Evolutionary conservation across 2,113 vertebrate genomes (phyloP), one percentile per base, ranked within the genome.

Genomic region (Sebastes schlegelii): DNA sequence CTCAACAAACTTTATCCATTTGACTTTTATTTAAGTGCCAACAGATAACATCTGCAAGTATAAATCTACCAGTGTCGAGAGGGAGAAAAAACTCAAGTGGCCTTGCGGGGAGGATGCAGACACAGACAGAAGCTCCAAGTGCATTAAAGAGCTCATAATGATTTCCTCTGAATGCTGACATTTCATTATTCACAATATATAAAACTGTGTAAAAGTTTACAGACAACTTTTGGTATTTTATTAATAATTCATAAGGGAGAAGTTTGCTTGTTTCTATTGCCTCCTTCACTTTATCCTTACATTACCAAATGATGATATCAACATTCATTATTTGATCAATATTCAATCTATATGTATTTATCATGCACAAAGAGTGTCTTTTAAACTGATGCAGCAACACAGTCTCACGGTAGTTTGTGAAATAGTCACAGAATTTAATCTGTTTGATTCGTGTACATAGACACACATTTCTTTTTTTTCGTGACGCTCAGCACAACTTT

Each of bases 21-120:
- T 80, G 80, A 86, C 82, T 88, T 79, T 79, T 86, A 79, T 89
- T 86, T 79, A 69, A 77, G 77, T 64, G 65, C 79, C 82, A 76
- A 84, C 21, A 76, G 81, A 92, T 86, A 66, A 57, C 74, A 90
- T 90, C 86, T 88, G 85, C 83, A 85, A 80, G 78, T 87, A 78
- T 87, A 87, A 90, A 82, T 72, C 74, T 62, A 71, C 3, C 74
- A 43, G 66, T 49, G 34, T 34, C 34, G 67, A 51, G 16, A 54
- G 23, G 66, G 16, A 1, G 26, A 9, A 10, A 40, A 58, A 64
- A 66, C 17, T 14, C 2, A 2, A 76, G 76, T 4, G n/a, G 77
- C 62, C 48, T 80, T 60, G 45, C 12, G 8, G 40, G 52, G 23
- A 62, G 68, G 64, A 78, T n/a, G 79, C 54, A 78, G 45, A 61